Evolutionary conservation across 1,140 invertebrate genomes (phyloP).

Genomic region (Zaprionus tsacasi): DNA sequence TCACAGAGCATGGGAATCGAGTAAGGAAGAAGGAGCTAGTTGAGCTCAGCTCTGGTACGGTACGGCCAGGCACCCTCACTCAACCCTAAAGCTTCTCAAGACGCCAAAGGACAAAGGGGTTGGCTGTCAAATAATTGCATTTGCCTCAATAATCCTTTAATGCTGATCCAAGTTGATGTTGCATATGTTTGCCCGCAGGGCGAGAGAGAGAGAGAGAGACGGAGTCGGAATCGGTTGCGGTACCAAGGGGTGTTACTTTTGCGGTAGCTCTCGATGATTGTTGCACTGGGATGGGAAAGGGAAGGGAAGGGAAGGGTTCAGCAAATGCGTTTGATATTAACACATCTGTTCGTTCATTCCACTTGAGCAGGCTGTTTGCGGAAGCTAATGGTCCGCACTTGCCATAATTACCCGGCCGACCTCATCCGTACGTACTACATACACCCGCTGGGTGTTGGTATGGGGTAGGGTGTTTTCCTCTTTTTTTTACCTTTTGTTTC

Average conservation of each 20-base stretch:
- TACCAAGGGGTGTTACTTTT: conserved; percentile 66
- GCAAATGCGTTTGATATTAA: conserved; percentile 83
- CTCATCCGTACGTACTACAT: conserved; percentile 9
- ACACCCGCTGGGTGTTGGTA: conserved; percentile 34
- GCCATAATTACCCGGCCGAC: conserved; percentile 72
- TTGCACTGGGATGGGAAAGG: too few species aligned
- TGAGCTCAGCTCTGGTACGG: not conserved
- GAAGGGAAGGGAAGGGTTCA: conserved; percentile 56
- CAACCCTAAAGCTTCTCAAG: conserved; percentile 29
- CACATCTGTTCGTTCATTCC: conserved; percentile 84
- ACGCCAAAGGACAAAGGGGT: conserved; percentile 39
- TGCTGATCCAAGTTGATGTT: conserved; percentile 81
- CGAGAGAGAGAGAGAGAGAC: not conserved
- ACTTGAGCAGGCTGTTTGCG: conserved; percentile 82
- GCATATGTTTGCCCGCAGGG: conserved; percentile 57
- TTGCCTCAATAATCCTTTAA: conserved; percentile 84
- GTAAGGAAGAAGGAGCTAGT: conserved; percentile 8
- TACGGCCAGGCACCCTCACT: conserved; percentile 14
- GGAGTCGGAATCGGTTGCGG: conserved; percentile 13
- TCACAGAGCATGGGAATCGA: conserved; percentile 45
- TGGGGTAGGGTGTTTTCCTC: conserved; percentile 6
- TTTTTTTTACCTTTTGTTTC: conserved; percentile 67
- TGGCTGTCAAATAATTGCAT: conserved; percentile 83
- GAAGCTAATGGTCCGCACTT: conserved; percentile 83
- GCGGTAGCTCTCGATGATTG: conserved; percentile 75